Evolutionary conservation across 2,113 vertebrate genomes (phyloP).

Genomic region (Nesoenas mayeri): DNA sequence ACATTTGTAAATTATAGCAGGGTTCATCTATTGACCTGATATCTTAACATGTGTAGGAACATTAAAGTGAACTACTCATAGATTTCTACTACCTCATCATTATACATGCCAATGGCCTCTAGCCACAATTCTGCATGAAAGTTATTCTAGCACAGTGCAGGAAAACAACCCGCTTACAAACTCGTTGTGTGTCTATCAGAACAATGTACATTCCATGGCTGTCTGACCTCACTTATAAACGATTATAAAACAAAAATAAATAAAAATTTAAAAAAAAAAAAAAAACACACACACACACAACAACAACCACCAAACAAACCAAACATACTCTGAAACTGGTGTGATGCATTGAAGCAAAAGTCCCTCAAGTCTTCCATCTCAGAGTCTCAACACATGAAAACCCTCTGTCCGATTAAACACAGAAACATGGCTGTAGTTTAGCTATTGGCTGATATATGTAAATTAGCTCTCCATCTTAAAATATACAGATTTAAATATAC

Average conservation of each 20-base stretch:
- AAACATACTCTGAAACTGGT: background rate
- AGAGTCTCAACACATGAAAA: background rate
- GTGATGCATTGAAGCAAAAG: background rate
- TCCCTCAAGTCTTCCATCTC: background rate
- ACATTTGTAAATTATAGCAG: background rate
- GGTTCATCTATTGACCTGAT: background rate
- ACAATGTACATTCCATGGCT: background rate
- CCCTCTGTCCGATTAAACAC: background rate
- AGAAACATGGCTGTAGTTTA: background rate
- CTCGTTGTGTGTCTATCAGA: background rate
- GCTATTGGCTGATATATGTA: background rate
- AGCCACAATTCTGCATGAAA: background rate
- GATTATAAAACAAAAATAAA: background rate
- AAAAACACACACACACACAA: background rate
- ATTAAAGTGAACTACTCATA: background rate
- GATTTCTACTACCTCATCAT: background rate
- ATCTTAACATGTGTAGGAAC: background rate
- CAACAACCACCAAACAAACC: no score
- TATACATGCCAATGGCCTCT: background rate
- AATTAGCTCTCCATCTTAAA: background rate
- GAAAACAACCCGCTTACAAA: background rate
- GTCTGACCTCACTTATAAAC: background rate
- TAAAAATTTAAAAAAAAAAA: background rate
- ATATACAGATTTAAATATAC: rapidly evolving
- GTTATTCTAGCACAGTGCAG: background rate